Evolutionary conservation across 2,113 vertebrate species (phyloP), one percentile per base, ranked within the genome.

Genomic region (Todiramphus saurophagus): DNA sequence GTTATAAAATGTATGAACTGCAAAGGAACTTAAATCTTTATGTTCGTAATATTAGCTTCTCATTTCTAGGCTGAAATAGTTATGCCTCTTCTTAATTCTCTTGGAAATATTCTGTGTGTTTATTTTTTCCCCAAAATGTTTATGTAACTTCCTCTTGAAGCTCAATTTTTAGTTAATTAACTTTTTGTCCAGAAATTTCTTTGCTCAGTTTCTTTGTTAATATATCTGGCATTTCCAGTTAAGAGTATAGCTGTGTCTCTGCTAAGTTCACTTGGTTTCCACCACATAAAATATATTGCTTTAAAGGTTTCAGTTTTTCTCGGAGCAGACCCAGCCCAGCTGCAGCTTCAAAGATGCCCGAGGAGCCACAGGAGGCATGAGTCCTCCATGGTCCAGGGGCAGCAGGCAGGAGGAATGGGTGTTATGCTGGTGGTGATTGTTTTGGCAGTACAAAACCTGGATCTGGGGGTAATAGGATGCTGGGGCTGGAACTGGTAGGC

Each of bases 111-210:
- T 93, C 67, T 31, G 27, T 9, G 2, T 94, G 93, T 94, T 97
- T 96, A 80, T 96, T 95, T 95, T 53, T 21, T 10, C 21, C 43
- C 11, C 2, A 2, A 82, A 82, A 86, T 74, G 68, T 96, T 97
- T 96, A 76, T 91, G 87, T 83, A 91, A 95, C 96, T 97, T 97
- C 83, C 93, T 94, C 70, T 96, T 77, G 90, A 95, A 97, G 87
- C 89, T 94, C 15, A 4, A 60, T 87, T 95, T 96, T 95, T 86
- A 79, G 59, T 93, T 97, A 93, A 94, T 93, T 94, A 90, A 83
- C 63, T 85, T 97, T 86, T 90, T 92, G 67, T 74, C 74, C 84
- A 88, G 92, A 96, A 94, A 83, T 94, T 87, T 93, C 87, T 90
- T 73, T 74, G 46, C 58, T 75, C 13, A 1, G n/a, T 77, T 90